A percentile compares a stretch with the other conserved stretches of the same genome.
Conservation (phyloP, 2,113 vertebrate genomes). For the Tyrannus savana region DNA sequence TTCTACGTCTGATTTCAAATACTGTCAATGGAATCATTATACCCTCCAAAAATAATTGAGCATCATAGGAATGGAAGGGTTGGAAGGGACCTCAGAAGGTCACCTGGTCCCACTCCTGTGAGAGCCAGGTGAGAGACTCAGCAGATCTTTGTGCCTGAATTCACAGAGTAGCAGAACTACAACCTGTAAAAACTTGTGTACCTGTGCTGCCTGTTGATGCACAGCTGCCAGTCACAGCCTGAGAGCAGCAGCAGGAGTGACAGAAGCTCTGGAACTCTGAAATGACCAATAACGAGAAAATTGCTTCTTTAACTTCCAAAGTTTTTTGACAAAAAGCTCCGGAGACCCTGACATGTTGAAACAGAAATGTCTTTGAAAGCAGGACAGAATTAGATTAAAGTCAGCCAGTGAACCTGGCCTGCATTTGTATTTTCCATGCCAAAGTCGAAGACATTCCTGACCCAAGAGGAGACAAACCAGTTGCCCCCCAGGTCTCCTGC, state of each 20-base stretch:
- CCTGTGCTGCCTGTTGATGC: neutral
- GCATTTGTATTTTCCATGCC: neutral
- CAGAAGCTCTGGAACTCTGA: neutral
- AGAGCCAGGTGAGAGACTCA: too few species aligned
- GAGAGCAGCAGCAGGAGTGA: neutral
- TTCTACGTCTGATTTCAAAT: neutral
- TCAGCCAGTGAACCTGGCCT: neutral
- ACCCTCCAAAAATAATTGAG: neutral
- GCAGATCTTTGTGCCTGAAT: neutral
- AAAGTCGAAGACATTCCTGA: accelerated
- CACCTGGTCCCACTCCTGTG: neutral
- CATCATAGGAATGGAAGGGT: neutral
- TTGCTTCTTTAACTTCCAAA: neutral
- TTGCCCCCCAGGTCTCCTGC: neutral
- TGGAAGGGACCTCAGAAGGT: neutral
- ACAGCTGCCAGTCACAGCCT: neutral
- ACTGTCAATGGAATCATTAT: too few species aligned
- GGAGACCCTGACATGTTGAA: neutral
- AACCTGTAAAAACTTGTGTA: neutral
- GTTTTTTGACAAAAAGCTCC: neutral
- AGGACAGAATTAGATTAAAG: neutral
- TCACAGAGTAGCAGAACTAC: neutral
- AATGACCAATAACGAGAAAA: neutral
- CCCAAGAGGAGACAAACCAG: neutral
- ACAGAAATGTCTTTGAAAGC: neutral